phyloP scores from a whole-genome alignment of 2,113 vertebrate species.

The Tyrannus savana region DNA sequence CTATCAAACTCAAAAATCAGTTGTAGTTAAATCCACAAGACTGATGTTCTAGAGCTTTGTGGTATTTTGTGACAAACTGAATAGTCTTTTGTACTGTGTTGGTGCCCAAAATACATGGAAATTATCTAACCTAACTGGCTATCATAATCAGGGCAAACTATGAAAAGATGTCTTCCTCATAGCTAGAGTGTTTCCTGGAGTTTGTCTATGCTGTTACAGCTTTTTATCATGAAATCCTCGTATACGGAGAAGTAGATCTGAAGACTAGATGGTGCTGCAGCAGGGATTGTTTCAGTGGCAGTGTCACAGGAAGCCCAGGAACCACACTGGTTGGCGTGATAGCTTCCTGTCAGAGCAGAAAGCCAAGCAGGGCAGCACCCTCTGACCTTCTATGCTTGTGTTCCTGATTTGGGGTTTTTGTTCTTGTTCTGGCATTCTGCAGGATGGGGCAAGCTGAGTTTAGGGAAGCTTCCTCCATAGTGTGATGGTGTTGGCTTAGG shows the following conservation, averaged over 20 bases:
- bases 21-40: not conserved
- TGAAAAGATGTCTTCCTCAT: not conserved
- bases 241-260: not conserved
- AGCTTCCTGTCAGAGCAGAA: not conserved
- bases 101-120: not conserved
- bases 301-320: not conserved
- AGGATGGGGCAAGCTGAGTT: not conserved
- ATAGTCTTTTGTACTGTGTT: not conserved
- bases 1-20: not conserved
- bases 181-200: not conserved
- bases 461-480: not conserved
- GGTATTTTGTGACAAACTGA: not conserved
- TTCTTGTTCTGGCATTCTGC: not conserved
- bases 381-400: not conserved
- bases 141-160: not conserved
- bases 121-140: not conserved
- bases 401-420: accelerated
- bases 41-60: not conserved
- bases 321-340: not conserved
- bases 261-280: not conserved
- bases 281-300: not conserved
- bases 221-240: not conserved
- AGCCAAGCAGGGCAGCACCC: not conserved
- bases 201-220: not conserved
- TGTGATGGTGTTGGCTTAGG: not conserved